Evolutionary conservation across 2,113 vertebrate genomes (phyloP).

Genomic region (Ciconia stormi): DNA sequence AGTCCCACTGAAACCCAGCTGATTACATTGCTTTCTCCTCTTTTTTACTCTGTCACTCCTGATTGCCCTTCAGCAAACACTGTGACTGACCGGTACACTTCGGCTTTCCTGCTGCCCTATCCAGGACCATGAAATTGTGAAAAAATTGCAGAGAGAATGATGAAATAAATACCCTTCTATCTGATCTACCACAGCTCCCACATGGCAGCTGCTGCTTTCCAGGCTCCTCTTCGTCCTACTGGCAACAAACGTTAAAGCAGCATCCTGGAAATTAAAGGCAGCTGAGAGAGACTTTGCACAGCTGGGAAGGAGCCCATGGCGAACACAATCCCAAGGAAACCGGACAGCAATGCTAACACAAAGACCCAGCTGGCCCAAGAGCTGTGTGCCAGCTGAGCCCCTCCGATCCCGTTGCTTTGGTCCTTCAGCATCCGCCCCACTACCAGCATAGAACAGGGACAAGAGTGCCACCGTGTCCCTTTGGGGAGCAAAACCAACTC

Average conservation of each 20-base stretch:
- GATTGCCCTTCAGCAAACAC: neutral
- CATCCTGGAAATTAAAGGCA: constrained; percentile 23
- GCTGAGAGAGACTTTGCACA: neutral
- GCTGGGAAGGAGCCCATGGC: neutral
- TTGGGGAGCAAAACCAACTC: neutral
- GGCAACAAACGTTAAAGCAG: constrained; percentile 12
- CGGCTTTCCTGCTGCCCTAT: neutral
- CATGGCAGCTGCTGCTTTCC: constrained; percentile 18
- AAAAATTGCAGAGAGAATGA: neutral
- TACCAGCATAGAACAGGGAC: neutral
- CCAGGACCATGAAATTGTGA: neutral
- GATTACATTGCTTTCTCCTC: neutral
- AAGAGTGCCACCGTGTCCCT: neutral
- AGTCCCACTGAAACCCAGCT: neutral
- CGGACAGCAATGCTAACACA: neutral
- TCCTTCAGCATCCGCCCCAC: neutral
- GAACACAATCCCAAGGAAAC: neutral
- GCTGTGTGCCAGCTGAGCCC: neutral
- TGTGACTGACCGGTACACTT: neutral
- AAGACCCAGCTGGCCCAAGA: neutral
- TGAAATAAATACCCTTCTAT: constrained; percentile 9
- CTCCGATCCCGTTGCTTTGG: neutral
- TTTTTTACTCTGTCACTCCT: neutral
- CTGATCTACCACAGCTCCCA: neutral
- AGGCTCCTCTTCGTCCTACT: neutral